These are phyloP conservation scores for Pimpla rufipes DNA, from an alignment of 2,888 invertebrate species.

Conservation along the genomic window DNA sequence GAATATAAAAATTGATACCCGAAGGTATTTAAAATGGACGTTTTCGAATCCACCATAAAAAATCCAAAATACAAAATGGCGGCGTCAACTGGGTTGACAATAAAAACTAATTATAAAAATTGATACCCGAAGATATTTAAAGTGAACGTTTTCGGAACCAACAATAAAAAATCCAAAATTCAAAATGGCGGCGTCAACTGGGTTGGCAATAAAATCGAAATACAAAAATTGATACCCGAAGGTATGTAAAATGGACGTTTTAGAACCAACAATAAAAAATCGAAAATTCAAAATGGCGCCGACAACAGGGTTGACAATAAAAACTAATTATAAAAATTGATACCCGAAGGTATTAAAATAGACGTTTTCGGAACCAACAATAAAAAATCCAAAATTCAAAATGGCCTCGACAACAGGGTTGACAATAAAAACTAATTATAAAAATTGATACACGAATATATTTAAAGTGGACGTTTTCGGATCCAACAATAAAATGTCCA, in stretches of 20 bases:
- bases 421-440: neutral
- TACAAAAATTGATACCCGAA: neutral
- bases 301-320: neutral
- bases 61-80: neutral
- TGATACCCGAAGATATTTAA: neutral
- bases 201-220: neutral
- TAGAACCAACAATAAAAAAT: neutral
- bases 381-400: neutral
- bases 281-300: neutral
- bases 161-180: neutral
- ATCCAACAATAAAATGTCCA: neutral
- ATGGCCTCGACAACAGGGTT: neutral
- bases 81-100: neutral
- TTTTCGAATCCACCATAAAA: neutral
- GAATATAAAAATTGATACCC: neutral
- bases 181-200: neutral
- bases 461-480: neutral
- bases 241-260: neutral
- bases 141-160: neutral
- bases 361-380: neutral
- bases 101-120: neutral
- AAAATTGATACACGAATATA: neutral
- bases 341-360: neutral
- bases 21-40: neutral
- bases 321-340: neutral